phyloP scores from a whole-genome alignment of 2,797 vertebrate genomes.

The Diplodus puntazzo region DNA sequence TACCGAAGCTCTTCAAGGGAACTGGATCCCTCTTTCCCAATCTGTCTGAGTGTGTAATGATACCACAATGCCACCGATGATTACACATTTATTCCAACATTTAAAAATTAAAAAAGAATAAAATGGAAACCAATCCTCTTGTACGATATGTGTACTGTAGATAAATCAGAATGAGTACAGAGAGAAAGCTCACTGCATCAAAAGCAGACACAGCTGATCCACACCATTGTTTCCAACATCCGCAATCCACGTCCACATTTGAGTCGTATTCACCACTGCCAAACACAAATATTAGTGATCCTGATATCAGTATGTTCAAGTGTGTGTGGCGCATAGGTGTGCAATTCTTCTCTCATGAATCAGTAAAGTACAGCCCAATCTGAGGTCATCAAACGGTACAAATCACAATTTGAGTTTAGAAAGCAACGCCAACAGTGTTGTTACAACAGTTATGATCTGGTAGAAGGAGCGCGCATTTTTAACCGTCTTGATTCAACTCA shows the following conservation, averaged over 20 bases:
- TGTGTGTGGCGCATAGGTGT: too few species aligned
- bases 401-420: too few species aligned
- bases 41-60: background rate
- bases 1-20: slow-evolving; percentile 4
- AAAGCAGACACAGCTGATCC: background rate
- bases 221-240: background rate
- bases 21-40: background rate
- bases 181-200: background rate
- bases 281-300: too few species aligned
- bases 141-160: background rate
- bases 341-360: background rate
- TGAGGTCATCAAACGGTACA: too few species aligned
- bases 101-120: background rate
- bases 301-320: too few species aligned
- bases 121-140: background rate
- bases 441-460: too few species aligned
- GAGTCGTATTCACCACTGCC: too few species aligned
- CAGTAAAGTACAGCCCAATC: background rate
- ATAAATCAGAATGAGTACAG: too few species aligned
- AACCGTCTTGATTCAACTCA: too few species aligned
- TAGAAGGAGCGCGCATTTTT: too few species aligned
- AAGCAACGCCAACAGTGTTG: too few species aligned
- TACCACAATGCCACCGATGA: background rate
- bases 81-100: background rate
- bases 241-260: too few species aligned